Conservation (phyloP, 23 tunicate species). For the Styela plicata region DNA sequence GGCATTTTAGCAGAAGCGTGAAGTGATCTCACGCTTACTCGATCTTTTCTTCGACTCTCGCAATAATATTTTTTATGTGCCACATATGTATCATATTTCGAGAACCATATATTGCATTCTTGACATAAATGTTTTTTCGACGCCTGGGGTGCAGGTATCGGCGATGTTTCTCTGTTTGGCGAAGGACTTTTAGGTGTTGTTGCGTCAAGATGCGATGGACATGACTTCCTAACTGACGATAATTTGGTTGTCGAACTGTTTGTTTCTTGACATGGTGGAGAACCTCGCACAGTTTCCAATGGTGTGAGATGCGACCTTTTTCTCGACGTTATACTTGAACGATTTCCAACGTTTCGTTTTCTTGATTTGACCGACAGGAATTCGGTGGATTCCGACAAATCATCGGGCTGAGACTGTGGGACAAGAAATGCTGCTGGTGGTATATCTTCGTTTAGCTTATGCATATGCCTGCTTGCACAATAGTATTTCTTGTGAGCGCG, state of each 20-base stretch:
- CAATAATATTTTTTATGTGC: conserved; percentile 34
- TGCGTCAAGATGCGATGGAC: neutral
- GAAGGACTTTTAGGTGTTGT: neutral
- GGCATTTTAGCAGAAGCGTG: neutral
- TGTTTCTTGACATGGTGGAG: neutral
- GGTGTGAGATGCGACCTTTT: conserved; percentile 30
- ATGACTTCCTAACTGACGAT: neutral
- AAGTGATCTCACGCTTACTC: neutral
- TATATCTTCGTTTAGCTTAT: conserved; percentile 1
- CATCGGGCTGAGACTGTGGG: neutral
- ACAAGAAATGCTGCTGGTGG: neutral
- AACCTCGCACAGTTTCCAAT: neutral
- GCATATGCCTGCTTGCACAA: conserved; percentile 23
- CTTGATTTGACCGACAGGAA: neutral
- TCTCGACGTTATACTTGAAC: conserved; percentile 2
- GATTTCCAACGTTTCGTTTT: neutral
- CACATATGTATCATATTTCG: conserved; percentile 21
- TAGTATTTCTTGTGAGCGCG: conserved; percentile 30
- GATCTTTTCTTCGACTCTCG: conserved; percentile 24
- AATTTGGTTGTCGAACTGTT: neutral
- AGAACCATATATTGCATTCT: conserved; percentile 27
- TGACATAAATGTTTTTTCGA: conserved; percentile 10
- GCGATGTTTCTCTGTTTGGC: conserved; percentile 16
- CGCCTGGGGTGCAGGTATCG: neutral
- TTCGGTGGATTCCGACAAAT: neutral